Evolutionary conservation across 2,113 vertebrate genomes (phyloP).

Genomic region (Heterochromis multidens): DNA sequence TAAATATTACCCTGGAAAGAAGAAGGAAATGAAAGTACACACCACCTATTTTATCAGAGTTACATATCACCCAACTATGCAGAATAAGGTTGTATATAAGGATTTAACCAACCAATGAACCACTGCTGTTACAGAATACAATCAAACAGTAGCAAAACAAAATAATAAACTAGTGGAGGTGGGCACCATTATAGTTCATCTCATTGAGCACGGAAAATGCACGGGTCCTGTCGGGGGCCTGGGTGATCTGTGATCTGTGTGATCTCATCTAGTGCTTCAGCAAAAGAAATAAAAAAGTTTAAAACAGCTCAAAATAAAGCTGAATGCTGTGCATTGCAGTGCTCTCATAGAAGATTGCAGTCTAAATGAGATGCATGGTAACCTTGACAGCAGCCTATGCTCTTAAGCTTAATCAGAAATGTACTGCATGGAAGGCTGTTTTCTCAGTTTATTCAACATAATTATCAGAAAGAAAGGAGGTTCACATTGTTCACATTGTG

Average conservation of each 20-base stretch:
- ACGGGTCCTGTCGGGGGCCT: background rate
- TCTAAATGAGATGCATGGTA: no score
- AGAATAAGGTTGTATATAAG: background rate
- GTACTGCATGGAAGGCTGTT: no score
- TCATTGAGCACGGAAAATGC: background rate
- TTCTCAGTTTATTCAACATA: no score
- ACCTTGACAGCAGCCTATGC: no score
- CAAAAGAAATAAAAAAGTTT: background rate
- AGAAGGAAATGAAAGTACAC: background rate
- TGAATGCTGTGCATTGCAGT: background rate
- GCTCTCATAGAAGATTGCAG: no score
- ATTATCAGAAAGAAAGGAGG: no score
- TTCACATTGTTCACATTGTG: no score
- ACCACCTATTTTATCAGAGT: background rate
- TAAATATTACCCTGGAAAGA: background rate
- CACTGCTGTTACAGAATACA: no score
- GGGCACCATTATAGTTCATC: background rate
- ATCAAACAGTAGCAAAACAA: no score
- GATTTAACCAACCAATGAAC: background rate
- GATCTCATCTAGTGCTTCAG: background rate
- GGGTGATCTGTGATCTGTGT: background rate
- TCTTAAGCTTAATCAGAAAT: no score
- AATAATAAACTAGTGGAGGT: background rate
- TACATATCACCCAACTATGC: background rate
- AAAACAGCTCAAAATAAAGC: background rate